Evolutionary conservation across 2,888 invertebrate genomes (phyloP), one percentile per base, ranked within the genome.

Genomic region (Platycnemis pennipes): DNA sequence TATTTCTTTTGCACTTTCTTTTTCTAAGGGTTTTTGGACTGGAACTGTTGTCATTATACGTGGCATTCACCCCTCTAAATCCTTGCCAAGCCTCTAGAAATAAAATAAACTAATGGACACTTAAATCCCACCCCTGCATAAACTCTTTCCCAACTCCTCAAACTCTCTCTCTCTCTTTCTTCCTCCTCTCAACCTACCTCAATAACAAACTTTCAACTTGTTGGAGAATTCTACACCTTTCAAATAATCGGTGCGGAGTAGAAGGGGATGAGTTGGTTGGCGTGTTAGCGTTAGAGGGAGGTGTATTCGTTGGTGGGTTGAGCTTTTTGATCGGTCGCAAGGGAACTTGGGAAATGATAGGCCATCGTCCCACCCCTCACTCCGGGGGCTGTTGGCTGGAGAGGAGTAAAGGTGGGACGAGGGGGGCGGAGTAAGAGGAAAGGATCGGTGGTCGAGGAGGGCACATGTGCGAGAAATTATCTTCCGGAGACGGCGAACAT

Each of bases 161-260:
- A 8, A 7, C 63, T 7, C 63, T 63, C 11, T 53, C 53, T 63
- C 63, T 8, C 7, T 63, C 5, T n/a, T 7, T n/a, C 63, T 63
- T 63, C 5, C 3, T 63, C n/a, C 7, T 63, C 37, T 37, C 13
- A 37, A 1, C 77, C n/a, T 26, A 8, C n/a, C 63, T 22, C 63
- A n/a, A 63, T 26, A n/a, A 26, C 63, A 5, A 26, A 37, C 91
- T 63, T 26, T 63, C 91, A 91, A 91, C 56, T 91, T 91, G 91
- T 63, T 44, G 63, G 42, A 91, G 91, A 91, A 63, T 91, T 91
- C n/a, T 63, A 16, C 91, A 63, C 91, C 91, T 91, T 42, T 77
- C 77, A 63, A 63, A 63, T 63, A 69, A 91, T 63, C 63, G 63
- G 91, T n/a, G 37, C 37, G 13, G n/a, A n/a, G n/a, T 13, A 53